A percentile compares a stretch with the other conserved stretches of the same genome.
phyloP scores from a whole-genome alignment of 92 coral and sea anemone genomes.

The Zoanthus solanderi region DNA sequence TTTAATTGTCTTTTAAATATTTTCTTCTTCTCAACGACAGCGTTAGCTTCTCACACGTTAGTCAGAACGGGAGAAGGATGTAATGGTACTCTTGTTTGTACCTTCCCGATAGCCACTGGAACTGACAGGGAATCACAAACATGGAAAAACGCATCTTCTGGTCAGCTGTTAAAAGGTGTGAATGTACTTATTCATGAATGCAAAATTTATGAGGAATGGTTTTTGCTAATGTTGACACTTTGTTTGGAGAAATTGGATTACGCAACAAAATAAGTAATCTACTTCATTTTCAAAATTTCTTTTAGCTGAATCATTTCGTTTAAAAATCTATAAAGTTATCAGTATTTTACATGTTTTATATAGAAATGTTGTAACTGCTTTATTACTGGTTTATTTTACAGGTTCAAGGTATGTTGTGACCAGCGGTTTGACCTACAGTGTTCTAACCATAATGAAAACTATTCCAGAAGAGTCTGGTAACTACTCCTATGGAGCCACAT shows the following conservation, averaged over 20 bases:
- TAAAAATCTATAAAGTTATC: not conserved
- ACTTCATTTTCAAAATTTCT: not conserved
- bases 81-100: no score
- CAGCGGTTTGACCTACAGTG: conserved; percentile 8
- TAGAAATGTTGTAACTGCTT: not conserved
- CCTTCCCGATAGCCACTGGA: no score
- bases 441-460: not conserved
- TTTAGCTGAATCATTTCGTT: not conserved
- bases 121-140: no score
- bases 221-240: no score
- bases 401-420: not conserved
- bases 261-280: not conserved
- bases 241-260: not conserved
- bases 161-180: no score
- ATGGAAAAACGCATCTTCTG: no score
- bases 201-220: no score
- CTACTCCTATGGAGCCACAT: not conserved
- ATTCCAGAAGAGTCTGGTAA: not conserved
- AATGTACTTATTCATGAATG: no score
- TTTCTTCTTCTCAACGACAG: no score
- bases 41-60: no score
- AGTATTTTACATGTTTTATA: not conserved
- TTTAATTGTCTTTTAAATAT: no score
- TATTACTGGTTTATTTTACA: not conserved
- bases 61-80: no score